Evolutionary conservation across 2,113 vertebrate genomes (phyloP), one percentile per base, ranked within the genome.

Genomic region (Callithrix jacchus): DNA sequence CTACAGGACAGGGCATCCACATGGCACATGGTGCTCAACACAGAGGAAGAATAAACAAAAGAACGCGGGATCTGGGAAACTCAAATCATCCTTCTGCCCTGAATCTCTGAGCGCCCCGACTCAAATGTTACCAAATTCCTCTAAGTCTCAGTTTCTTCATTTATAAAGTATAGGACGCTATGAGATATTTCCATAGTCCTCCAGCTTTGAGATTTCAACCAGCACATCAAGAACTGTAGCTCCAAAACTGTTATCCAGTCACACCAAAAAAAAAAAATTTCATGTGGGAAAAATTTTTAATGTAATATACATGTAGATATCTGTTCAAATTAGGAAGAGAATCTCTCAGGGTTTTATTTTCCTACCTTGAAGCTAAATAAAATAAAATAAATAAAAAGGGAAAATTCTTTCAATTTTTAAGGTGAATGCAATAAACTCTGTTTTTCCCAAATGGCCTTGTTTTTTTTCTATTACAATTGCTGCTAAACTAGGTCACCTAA

Each of bases 401-500:
- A 80, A 94, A 95, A 95, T 95, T 95, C 93, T 97, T 97, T 88
- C 27, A 7, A 85, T 96, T 97, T 97, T 95, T 95, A 97, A 97
- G 96, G 85, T 96, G 93, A 97, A 97, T 64, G 84, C 84, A 98
- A 96, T 96, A 97, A 97, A 96, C 42, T 71, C 94, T 97, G 96
- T 97, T 97, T 97, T 97, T 76, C 97, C 80, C 91, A 96, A 98
- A 96, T 45, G 76, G 94, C 73, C 87, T 95, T 94, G 95, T 89
- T 96, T 91, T 96, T 88, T 90, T 94, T 87, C 96, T 93, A 97
- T 94, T 97, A 97, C 95, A 97, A 96, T 95, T 96, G 97, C 95
- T 96, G 94, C 87, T 97, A 97, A 98, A 98, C 96, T 98, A 98
- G 98, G 98, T 97, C 98, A 98, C 97, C 97, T 98, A 97, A 97